Evolutionary conservation across 2,797 vertebrate species (phyloP).

Genomic region (Smutsia temminckii): DNA sequence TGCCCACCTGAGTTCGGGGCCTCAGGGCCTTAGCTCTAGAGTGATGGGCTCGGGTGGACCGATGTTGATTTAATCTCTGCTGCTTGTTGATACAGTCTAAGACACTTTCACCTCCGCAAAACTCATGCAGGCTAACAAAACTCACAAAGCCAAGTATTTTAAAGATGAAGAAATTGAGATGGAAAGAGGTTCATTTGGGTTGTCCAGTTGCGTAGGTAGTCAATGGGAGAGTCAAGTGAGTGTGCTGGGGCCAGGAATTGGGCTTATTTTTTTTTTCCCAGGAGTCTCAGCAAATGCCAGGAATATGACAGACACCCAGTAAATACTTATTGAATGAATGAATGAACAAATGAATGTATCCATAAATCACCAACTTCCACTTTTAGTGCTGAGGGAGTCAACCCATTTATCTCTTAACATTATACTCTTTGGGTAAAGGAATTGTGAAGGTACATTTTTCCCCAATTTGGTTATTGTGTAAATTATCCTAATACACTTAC

Average conservation of each 20-base stretch:
- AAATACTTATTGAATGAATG: background rate
- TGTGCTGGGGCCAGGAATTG: background rate
- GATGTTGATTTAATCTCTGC: background rate
- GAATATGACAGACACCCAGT: background rate
- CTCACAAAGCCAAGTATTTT: background rate
- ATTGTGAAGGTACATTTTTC: background rate
- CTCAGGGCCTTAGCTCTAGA: background rate
- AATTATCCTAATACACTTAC: background rate
- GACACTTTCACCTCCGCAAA: background rate
- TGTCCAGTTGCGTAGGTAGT: background rate
- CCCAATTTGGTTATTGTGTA: background rate
- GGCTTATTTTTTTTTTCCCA: background rate
- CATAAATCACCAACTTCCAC: background rate
- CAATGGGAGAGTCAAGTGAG: background rate
- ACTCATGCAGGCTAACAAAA: background rate
- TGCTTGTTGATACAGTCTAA: background rate
- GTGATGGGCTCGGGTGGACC: background rate
- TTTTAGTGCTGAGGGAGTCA: background rate
- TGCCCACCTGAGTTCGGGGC: background rate
- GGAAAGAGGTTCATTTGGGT: background rate
- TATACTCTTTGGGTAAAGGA: background rate
- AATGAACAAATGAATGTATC: background rate
- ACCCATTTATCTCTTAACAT: background rate
- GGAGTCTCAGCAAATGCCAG: background rate
- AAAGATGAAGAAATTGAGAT: background rate